Base-by-base conservation (phyloP, 2,113 vertebrate species). In the Centrocercus urophasianus region DNA sequence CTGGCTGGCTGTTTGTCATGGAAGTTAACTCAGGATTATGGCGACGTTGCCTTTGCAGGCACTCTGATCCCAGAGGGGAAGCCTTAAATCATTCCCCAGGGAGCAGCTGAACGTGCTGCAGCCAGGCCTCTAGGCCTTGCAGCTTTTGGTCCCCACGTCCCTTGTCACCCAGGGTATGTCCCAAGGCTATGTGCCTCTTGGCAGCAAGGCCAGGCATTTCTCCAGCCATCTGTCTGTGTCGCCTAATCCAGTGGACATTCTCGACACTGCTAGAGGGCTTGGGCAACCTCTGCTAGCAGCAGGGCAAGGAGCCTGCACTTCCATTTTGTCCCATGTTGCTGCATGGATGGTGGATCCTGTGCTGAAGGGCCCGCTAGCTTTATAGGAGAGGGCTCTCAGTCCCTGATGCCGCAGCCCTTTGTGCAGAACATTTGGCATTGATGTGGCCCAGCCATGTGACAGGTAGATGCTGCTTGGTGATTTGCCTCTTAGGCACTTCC, bases 211-310 rank as follows among this genome's bases (percentile, higher is more conserved):
- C 27, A 28, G 38, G 38, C 17, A 16, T 74, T 82, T 13, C 61
- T 84, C 30, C 8, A 2, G 50, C 0, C 0, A 25, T 40, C 32
- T 24, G 2, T 3, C 15, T n/a, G 17, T 2, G 1, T 0, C 0
- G 3, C 4, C 50, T 1, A 0, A 54, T 27, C 36, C 59, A 11
- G 18, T 50, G 70, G 57, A 47, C 0, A 2, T 64, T 72, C 1
- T 14, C 0, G 1, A 59, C 0, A 0, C 47, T 28, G 4, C 18
- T 42, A 48, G 30, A 59, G 27, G 47, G n/a, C 66, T 4, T 27
- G n/a, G 34, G n/a, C 73, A 48, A 27, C 0, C 42, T 61, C 73
- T 57, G 54, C 10, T 73, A 34, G 76, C 57, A 52, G 72, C 0
- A 1, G 43, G 63, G n/a, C 20, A 14, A 67, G 65, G 42, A 45